A percentile compares a stretch with the other conserved stretches of the same genome.
phyloP scores from a whole-genome alignment of 37 sponge, comb jelly and placozoan genomes.

The Cliona cf. orientalis region DNA sequence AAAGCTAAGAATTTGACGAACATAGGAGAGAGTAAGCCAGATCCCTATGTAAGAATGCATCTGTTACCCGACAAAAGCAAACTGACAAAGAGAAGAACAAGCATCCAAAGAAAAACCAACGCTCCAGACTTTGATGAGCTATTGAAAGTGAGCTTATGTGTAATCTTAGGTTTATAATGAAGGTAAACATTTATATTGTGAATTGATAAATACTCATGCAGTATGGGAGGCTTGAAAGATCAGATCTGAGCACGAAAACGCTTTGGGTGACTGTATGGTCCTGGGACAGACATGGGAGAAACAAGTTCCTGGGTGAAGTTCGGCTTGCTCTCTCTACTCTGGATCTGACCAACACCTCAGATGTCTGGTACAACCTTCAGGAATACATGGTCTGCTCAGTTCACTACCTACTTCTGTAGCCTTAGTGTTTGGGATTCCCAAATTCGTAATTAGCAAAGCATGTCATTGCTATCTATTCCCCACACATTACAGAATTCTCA shows the following conservation, averaged over 20 bases:
- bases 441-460: no score
- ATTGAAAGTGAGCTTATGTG: constrained; percentile 45
- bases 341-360: constrained; percentile 39
- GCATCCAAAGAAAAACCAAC: constrained; percentile 19
- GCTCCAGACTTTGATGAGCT: constrained; percentile 50
- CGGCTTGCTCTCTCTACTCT: constrained; percentile 48
- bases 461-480: no score
- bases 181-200: constrained; percentile 5
- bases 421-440: no score
- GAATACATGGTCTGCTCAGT: constrained; percentile 15
- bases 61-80: constrained; percentile 67
- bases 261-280: constrained; percentile 81
- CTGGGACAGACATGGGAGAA: constrained; percentile 63
- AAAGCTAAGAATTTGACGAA: constrained; percentile 31
- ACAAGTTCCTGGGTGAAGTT: constrained; percentile 80
- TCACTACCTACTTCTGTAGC: not conserved
- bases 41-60: constrained; percentile 76
- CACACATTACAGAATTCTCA: no score
- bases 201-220: not conserved
- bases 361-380: constrained; percentile 34
- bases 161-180: not conserved
- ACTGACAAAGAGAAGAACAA: constrained; percentile 59
- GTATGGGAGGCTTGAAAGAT: not conserved
- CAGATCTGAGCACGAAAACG: constrained; percentile 12
- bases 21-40: constrained; percentile 7